These are phyloP conservation scores for Lysiphlebus fabarum DNA, from an alignment of 1,140 invertebrate species.

Conservation along the genomic window DNA sequence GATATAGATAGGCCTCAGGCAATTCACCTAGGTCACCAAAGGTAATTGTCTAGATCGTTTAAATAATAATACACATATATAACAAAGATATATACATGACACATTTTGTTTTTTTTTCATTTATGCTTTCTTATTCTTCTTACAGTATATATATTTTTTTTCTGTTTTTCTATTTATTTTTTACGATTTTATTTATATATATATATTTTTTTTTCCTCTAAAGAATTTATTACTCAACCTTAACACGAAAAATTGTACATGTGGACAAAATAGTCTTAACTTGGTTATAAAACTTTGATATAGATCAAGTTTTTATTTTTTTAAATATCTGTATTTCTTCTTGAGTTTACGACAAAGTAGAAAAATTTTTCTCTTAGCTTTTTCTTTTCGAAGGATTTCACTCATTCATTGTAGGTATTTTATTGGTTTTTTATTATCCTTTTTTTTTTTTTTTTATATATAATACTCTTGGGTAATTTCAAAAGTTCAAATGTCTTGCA, in stretches of 20 bases:
- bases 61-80: conserved; percentile 7
- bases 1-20: conserved; percentile 12
- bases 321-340: too few relatives aligned
- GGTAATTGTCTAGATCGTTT: conserved; percentile 19
- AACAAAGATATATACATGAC: neutral
- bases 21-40: conserved; percentile 1
- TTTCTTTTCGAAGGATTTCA: too few relatives aligned
- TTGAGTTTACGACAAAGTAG: too few relatives aligned
- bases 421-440: too few relatives aligned
- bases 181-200: too few relatives aligned
- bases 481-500: too few relatives aligned
- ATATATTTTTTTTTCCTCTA: too few relatives aligned
- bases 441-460: too few relatives aligned
- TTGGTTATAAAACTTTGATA: neutral
- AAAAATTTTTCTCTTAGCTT: too few relatives aligned
- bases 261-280: neutral
- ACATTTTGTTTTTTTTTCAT: neutral
- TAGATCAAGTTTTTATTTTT: too few relatives aligned
- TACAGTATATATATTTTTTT: neutral
- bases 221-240: neutral
- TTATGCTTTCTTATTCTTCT: neutral
- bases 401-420: too few relatives aligned
- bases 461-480: too few relatives aligned
- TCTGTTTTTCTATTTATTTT: neutral
- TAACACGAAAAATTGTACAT: neutral